These are phyloP conservation scores for Ictalurus furcatus DNA, from an alignment of 2,113 vertebrate genomes.

Conservation along the genomic window DNA sequence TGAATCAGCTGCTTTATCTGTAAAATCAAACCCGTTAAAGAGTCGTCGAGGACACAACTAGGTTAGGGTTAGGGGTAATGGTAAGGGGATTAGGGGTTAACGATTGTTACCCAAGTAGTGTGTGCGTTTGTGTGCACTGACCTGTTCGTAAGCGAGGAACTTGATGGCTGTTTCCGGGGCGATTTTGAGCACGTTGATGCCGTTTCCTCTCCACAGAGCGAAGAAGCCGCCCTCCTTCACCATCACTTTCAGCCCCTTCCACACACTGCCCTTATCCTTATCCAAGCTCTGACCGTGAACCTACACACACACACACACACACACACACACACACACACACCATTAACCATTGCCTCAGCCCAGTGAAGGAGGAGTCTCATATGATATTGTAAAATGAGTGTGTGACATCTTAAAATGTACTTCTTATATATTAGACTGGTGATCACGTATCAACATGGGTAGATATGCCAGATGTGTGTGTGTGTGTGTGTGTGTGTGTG, in stretches of 20 bases:
- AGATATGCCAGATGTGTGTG: not conserved
- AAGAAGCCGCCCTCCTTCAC: slow-evolving; percentile 77
- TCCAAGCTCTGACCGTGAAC: slow-evolving; percentile 76
- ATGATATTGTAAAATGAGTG: not conserved
- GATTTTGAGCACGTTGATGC: slow-evolving; percentile 86
- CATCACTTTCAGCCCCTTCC: slow-evolving; percentile 72
- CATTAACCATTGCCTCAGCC: not conserved
- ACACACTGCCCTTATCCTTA: slow-evolving; percentile 68
- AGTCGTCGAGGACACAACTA: not conserved
- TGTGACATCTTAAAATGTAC: not conserved
- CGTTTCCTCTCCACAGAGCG: slow-evolving; percentile 85
- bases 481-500: not conserved
- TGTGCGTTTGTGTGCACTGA: not conserved
- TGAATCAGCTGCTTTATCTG: slow-evolving; percentile 83
- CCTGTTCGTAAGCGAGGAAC: slow-evolving; percentile 85
- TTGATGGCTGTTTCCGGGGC: slow-evolving; percentile 86
- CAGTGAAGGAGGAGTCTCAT: not conserved
- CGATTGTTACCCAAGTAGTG: not conserved
- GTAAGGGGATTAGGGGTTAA: not conserved
- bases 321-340: not conserved
- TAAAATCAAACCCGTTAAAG: not conserved
- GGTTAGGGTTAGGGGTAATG: not conserved
- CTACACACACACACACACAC: slow-evolving; percentile 59
- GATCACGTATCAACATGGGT: not conserved
- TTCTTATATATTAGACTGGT: not conserved